phyloP scores from a whole-genome alignment of 2,797 vertebrate species.

The Picus viridis region DNA sequence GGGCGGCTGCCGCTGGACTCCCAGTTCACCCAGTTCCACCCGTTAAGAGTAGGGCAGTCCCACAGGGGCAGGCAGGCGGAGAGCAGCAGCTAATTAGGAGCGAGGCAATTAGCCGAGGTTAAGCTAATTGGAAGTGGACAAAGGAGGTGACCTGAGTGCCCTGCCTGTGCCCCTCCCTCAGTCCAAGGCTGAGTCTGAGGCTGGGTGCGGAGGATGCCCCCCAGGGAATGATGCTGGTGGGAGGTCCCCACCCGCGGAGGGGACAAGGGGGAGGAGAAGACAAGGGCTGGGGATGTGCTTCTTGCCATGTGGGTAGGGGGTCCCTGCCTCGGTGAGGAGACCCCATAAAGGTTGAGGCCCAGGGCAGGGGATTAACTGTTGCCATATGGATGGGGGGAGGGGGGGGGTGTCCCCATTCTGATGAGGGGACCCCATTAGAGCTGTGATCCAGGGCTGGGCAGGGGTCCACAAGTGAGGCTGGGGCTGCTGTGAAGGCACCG shows the following conservation, averaged over 20 bases:
- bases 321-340: background rate
- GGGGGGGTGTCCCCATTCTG: background rate
- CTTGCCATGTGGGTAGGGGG: rapidly evolving
- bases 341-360: background rate
- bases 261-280: background rate
- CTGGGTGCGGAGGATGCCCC: background rate
- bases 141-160: background rate
- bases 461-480: rapidly evolving
- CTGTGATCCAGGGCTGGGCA: background rate
- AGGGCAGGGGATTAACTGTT: no score
- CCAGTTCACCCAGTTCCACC: background rate
- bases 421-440: no score
- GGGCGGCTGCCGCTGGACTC: background rate
- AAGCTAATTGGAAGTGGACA: background rate
- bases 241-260: rapidly evolving
- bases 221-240: rapidly evolving
- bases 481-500: background rate
- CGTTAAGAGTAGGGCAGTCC: background rate
- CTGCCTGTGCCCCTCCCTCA: background rate
- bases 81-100: background rate
- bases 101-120: background rate
- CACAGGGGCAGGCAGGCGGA: background rate
- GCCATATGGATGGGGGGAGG: no score
- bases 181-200: background rate
- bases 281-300: no score